Conservation (phyloP, 2,888 invertebrate species). For the Chydorus sphaericus region DNA sequence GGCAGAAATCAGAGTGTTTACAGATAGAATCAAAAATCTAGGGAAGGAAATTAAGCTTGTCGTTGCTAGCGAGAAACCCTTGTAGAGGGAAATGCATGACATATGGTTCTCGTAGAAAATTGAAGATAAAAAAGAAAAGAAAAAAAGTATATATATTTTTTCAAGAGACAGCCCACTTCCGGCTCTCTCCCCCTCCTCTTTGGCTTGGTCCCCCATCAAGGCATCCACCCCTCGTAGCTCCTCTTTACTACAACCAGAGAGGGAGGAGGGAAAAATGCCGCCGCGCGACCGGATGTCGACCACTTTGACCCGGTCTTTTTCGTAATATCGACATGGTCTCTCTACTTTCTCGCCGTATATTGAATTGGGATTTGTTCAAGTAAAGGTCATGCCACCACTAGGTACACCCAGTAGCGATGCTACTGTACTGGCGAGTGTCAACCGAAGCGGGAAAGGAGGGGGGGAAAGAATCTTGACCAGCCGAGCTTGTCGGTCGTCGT, state of each 20-base stretch:
- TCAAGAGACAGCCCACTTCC: conserved; percentile 2
- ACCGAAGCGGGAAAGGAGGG: not conserved
- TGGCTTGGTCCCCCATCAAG: not conserved
- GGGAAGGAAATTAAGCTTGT: too few species aligned
- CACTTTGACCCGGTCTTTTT: conserved; percentile 5
- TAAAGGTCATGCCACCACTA: too few species aligned
- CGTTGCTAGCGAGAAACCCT: too few species aligned
- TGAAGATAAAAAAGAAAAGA: not conserved
- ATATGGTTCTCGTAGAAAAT: conserved; percentile 3
- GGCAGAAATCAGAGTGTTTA: too few species aligned
- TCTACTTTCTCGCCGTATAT: too few species aligned
- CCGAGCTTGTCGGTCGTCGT: not conserved
- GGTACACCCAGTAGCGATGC: too few species aligned
- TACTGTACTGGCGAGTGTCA: too few species aligned
- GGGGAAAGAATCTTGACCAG: not conserved
- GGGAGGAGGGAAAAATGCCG: not conserved
- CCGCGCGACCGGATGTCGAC: conserved; percentile 7
- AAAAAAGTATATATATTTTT: too few species aligned
- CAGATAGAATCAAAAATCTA: too few species aligned
- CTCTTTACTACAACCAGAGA: not conserved
- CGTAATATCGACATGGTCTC: not conserved
- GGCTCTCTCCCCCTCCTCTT: not conserved
- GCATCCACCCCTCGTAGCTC: not conserved
- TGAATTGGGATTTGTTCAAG: too few species aligned
- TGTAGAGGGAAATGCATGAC: too few species aligned